Evolutionary conservation across 2,888 invertebrate genomes (phyloP), one percentile per base, ranked within the genome.

Genomic region (Sarcophaga subvicina): DNA sequence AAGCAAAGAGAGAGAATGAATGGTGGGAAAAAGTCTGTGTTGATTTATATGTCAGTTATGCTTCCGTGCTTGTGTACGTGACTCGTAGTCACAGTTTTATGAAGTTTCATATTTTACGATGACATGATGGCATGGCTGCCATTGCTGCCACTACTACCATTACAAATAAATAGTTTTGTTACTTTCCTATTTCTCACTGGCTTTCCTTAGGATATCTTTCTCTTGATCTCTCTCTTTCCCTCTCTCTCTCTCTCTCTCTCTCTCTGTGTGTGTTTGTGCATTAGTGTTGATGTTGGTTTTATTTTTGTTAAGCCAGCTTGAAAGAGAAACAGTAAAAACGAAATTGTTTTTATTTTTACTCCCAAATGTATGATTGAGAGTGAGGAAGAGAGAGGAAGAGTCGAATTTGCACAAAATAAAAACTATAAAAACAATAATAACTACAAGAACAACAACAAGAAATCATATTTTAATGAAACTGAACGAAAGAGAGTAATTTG

Each of bases 41-140:
- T 83, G 78, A 83, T 79, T 79, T 79, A 83, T 83, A 59, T 69
- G 27, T 27, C 71, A 77, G 71, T 66, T 63, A 70, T 76, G 59
- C 66, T 64, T 63, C 59, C 59, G 66, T 75, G 20, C 69, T 63
- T 79, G 47, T 49, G 59, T 70, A 79, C 77, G 71, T 81, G 81
- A 81, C 71, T 54, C 54, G 69, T 75, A 80, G 84, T 71, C 63
- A 75, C 59, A 78, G 63, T 78, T 81, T 78, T 78, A 81, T 73
- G 60, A 85, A 85, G 20, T 81, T 78, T 73, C 27, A 73, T 85
- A 85, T 80, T 76, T 66, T 76, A 69, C 63, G 67, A 73, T 67
- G 72, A 78, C 77, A 73, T 72, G 54, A 73, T 72, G 54, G 67
- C 63, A 77, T 80, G 80, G 67, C 72, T 81, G 77, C 69, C 63